Evolutionary conservation across 2,888 invertebrate genomes (phyloP).

Genomic region (Malthinus seriepunctatus): DNA sequence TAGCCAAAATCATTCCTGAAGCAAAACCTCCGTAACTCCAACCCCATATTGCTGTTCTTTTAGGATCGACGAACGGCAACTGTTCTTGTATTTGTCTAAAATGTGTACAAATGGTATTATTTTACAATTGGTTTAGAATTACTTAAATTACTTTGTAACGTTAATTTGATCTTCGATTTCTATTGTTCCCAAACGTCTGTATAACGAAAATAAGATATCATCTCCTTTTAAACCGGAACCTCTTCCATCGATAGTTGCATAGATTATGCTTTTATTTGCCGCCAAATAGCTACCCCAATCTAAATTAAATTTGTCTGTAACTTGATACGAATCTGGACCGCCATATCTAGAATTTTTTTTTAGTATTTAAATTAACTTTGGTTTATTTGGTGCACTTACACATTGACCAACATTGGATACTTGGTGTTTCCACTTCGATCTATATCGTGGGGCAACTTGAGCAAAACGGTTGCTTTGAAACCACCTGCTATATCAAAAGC

Average conservation of each 20-base stretch:
- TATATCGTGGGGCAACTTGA: conserved; percentile 75
- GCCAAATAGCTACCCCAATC: conserved; percentile 90
- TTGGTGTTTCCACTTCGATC: conserved; percentile 68
- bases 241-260: conserved; percentile 87
- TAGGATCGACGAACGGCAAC: conserved; percentile 74
- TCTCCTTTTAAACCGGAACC: conserved; percentile 89
- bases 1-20: conserved; percentile 83
- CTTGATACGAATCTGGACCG: conserved; percentile 88
- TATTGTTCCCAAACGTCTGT: conserved; percentile 81
- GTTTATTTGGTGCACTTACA: conserved; percentile 63
- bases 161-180: conserved; percentile 92
- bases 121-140: conserved; percentile 2
- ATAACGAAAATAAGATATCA: conserved; percentile 77
- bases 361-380: no score
- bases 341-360: conserved; percentile 69
- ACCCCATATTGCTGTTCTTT: conserved; percentile 92
- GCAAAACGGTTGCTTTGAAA: conserved; percentile 71
- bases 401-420: conserved; percentile 82
- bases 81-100: conserved; percentile 67
- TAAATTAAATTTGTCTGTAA: conserved; percentile 78
- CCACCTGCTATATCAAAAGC: conserved; percentile 68
- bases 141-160: conserved; percentile 69
- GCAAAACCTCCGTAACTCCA: conserved; percentile 99
- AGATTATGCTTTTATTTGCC: conserved; percentile 81
- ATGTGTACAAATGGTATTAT: conserved; percentile 23